These are phyloP conservation scores for Ambastaia sidthimunki DNA, from an alignment of 2,797 vertebrate genomes.

Conservation along the genomic window DNA sequence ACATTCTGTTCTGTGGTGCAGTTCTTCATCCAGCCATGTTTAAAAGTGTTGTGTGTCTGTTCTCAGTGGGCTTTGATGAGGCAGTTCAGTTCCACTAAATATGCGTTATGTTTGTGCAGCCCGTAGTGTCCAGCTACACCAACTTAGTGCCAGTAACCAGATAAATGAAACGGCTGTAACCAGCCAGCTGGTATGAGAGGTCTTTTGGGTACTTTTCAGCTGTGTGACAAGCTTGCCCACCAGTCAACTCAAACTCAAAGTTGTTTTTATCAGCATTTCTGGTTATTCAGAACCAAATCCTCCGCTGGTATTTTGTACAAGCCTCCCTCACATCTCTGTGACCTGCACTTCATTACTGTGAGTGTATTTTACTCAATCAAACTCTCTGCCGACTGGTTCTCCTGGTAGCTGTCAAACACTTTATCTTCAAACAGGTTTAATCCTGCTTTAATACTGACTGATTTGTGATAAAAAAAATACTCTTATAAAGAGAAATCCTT, in stretches of 20 bases:
- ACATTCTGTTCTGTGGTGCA: neutral
- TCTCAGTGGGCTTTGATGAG: neutral
- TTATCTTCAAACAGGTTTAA: conserved; percentile 66
- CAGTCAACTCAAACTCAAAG: neutral
- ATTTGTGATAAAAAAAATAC: conserved; percentile 75
- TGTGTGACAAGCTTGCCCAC: too few relatives aligned
- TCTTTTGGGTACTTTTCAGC: too few relatives aligned
- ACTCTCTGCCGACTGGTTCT: conserved; percentile 18
- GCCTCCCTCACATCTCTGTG: neutral
- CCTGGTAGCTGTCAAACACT: conserved; percentile 58
- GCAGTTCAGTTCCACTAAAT: too few relatives aligned
- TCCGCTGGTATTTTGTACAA: neutral
- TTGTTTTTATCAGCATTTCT: neutral
- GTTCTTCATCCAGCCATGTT: neutral
- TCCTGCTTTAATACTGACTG: conserved; percentile 70
- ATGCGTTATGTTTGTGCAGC: too few relatives aligned
- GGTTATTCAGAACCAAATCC: conserved; percentile 1
- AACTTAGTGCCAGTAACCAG: too few relatives aligned
- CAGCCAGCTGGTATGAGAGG: neutral
- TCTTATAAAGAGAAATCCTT: conserved; percentile 71
- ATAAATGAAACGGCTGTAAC: too few relatives aligned
- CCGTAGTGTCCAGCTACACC: too few relatives aligned
- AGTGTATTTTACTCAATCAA: conserved; percentile 27
- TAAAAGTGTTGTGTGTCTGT: neutral
- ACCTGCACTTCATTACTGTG: conserved; percentile 26